Percentiles rank a stretch among this genome's conserved stretches.
These are phyloP conservation scores for Rhyacichthys aspro DNA, from an alignment of 2,797 vertebrate species.

Conservation along the genomic window DNA sequence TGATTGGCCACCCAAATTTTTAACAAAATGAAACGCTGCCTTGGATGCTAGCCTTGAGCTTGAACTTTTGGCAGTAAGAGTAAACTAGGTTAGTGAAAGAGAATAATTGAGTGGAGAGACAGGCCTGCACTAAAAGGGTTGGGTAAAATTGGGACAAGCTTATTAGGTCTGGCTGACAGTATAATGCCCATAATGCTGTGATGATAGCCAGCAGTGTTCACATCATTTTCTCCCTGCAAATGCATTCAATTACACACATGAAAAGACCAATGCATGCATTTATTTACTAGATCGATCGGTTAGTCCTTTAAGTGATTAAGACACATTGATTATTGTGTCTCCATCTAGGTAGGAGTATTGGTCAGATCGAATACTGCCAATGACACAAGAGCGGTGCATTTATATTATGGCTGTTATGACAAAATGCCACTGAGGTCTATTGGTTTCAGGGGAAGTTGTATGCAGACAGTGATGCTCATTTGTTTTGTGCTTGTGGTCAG, in stretches of 20 bases:
- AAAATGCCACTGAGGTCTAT: too few relatives aligned
- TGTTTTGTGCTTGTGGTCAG: background rate
- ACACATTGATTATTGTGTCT: too few relatives aligned
- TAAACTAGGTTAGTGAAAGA: constrained; percentile 11
- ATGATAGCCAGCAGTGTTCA: background rate
- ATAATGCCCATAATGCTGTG: constrained; percentile 6
- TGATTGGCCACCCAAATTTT: background rate
- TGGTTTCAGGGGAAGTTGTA: too few relatives aligned
- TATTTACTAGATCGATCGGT: too few relatives aligned
- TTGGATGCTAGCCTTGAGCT: background rate
- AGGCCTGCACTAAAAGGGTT: background rate
- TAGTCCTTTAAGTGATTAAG: too few relatives aligned
- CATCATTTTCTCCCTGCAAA: background rate
- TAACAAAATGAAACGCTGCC: background rate
- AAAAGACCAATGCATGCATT: background rate
- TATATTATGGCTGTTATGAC: too few relatives aligned
- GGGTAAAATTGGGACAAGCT: background rate
- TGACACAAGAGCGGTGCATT: too few relatives aligned
- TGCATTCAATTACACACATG: background rate
- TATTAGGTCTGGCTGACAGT: constrained; percentile 7
- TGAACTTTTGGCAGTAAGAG: constrained; percentile 6
- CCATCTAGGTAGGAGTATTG: too few relatives aligned
- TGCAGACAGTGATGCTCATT: constrained; percentile 11
- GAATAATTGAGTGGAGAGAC: constrained; percentile 12
- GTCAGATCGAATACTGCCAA: too few relatives aligned